These are phyloP conservation scores for Peromyscus californicus DNA, from an alignment of 2,113 vertebrate species.

Conservation along the genomic window DNA sequence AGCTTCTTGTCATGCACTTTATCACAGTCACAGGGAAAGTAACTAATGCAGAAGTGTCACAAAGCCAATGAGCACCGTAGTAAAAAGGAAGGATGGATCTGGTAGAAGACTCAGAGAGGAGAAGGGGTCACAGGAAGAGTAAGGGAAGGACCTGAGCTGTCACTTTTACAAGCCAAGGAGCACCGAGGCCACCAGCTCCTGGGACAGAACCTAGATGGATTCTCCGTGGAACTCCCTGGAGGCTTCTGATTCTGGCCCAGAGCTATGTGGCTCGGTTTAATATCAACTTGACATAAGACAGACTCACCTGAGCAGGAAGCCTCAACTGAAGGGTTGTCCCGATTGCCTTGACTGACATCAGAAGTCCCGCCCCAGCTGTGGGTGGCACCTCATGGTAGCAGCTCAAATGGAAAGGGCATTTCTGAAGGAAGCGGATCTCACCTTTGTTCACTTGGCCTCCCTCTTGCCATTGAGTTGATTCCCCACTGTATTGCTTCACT, in stretches of 20 bases:
- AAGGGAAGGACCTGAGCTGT: fast-evolving
- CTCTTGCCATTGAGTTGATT: background rate
- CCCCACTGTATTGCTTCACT: background rate
- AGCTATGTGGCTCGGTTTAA: background rate
- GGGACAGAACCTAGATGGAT: fast-evolving
- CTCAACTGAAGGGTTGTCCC: background rate
- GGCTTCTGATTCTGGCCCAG: background rate
- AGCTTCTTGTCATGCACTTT: background rate
- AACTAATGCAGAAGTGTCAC: background rate
- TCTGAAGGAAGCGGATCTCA: background rate
- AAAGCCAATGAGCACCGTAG: background rate
- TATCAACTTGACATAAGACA: background rate
- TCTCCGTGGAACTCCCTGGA: background rate
- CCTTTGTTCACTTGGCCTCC: background rate
- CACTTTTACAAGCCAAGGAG: fast-evolving
- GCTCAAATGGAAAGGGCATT: background rate
- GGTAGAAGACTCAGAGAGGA: background rate
- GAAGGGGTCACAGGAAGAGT: fast-evolving
- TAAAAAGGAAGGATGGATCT: background rate
- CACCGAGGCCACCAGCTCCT: fast-evolving
- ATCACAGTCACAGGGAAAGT: background rate
- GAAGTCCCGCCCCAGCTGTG: background rate
- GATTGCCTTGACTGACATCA: background rate
- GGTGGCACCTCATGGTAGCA: background rate
- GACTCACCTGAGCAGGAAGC: background rate